These are phyloP conservation scores for Acanthaster planci DNA, from an alignment of 35 echinoderm and acorn worm species.

Conservation along the genomic window DNA sequence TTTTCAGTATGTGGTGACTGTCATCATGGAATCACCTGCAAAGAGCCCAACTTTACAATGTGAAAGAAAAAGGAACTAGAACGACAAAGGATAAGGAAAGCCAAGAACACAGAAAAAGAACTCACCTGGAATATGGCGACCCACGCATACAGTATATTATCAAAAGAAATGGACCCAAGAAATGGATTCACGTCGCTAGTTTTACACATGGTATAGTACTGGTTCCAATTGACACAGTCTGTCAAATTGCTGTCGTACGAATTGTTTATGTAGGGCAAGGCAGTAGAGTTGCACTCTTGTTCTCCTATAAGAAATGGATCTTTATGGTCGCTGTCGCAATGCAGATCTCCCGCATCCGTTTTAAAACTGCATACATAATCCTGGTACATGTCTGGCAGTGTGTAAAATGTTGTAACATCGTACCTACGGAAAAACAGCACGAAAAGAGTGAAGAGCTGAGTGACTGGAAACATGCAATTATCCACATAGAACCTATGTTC, in stretches of 20 bases:
- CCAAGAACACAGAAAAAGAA: neutral
- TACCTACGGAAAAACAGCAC: neutral
- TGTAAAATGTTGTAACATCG: neutral
- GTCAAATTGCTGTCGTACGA: constrained; percentile 37
- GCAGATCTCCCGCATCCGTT: constrained; percentile 57
- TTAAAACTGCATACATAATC: constrained; percentile 82
- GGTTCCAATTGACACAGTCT: constrained; percentile 87
- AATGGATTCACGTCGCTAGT: constrained; percentile 79
- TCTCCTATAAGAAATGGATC: constrained; percentile 36
- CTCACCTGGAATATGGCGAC: constrained; percentile 99
- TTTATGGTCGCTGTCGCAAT: constrained; percentile 36
- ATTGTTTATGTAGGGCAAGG: constrained; percentile 31
- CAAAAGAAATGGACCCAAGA: constrained; percentile 91
- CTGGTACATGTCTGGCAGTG: neutral
- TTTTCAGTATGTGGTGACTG: too few species aligned
- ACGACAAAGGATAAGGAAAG: too few species aligned
- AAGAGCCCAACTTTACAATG: too few species aligned
- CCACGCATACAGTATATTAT: constrained; percentile 99
- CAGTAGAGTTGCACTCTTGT: constrained; percentile 52
- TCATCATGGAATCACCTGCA: too few species aligned
- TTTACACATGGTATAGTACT: constrained; percentile 88
- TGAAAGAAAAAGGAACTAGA: too few species aligned
- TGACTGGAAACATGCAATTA: too few species aligned
- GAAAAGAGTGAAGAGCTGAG: neutral
- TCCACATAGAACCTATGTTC: too few species aligned